Base-by-base conservation (phyloP, 2,888 invertebrate species). In the Caenorhabditis panamensis region DNA sequence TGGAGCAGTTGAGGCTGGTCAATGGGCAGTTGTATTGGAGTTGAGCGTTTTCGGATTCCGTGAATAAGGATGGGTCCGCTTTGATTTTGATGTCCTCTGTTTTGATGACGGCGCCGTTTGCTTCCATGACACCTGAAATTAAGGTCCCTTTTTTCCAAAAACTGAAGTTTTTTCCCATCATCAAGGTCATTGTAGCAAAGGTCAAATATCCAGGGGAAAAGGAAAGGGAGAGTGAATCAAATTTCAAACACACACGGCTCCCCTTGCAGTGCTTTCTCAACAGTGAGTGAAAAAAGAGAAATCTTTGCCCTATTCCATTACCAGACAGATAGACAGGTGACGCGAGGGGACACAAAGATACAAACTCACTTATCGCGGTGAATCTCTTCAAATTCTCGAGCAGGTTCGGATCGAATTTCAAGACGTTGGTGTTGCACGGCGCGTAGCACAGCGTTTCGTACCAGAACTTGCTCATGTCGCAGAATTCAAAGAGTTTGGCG, bases 401-500 rank as follows among this genome's bases (percentile, higher is more conserved):
- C 49, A 79, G 51, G 44, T 82, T 71, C 28, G 82, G 78, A 67
- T 82, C 82, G 58, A 64, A 78, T 69, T 75, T 77, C 47, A 83
- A 44, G 20, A 66, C 66, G 56, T 77, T 83, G 20, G 83, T 83
- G 56, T 83, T 83, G 78, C 77, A 72, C 44, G 80, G 71, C 24
- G 80, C 69, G 61, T 83, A 83, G 72, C 80, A 80, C 61, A 83
- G 26, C 8, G 73, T 68, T 49, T 82, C 82, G 62, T 87, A 86
- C 87, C 88, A 88, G 68, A 80, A 89, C 58, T 88, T 81, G 71
- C 81, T 82, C 87, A 89, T 84, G 44, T 87, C 87, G 59, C 87
- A 86, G 62, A 89, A 88, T 49, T 89, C 87, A 80, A 89, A 89
- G n/a, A 89, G 80, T 66, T 90, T 88, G 18, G 88, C 87, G n/a